These are phyloP conservation scores for human (Homo sapiens) DNA, from an alignment of 2,113 vertebrate genomes.

Conservation along the genomic window GRCh38 chr12:102357501-102358000, in stretches of 20 bases:
- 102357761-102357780: constrained; percentile 26
- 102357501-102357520: neutral
- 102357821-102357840: neutral
- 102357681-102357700: constrained; percentile 59
- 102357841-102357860: constrained; percentile 2
- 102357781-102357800: constrained; percentile 27
- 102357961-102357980: neutral
- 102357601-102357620: neutral
- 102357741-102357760: constrained; percentile 36
- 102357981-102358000: neutral
- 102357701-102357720: constrained; percentile 23
- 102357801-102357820: neutral
- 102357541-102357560: constrained; percentile 35
- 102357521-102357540: neutral
- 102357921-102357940: constrained; percentile 46
- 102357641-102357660: neutral
- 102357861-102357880: constrained; percentile 14
- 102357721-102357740: neutral
- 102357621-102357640: constrained; percentile 26
- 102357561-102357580: neutral
- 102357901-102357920: constrained; percentile 51
- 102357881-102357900: constrained; percentile 49
- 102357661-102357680: neutral
- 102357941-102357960: neutral
- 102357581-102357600: neutral